phyloP scores from a whole-genome alignment of 2,113 vertebrate species.

The Daphoenositta chrysoptera region DNA sequence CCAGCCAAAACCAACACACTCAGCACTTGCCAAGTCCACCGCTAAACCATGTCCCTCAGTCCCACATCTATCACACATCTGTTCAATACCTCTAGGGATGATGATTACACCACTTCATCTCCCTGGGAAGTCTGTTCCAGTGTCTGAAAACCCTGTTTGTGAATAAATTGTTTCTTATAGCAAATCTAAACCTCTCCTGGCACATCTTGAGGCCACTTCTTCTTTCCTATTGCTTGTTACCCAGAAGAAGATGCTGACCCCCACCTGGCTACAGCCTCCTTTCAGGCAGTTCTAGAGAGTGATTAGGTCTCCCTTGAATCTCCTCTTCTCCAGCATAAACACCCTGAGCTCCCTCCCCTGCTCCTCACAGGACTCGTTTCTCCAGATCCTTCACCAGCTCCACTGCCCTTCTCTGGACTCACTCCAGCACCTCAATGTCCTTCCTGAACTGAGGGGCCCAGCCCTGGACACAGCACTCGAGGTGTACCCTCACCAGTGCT shows the following conservation, averaged over 20 bases:
- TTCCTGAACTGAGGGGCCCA: background rate
- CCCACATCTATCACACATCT: background rate
- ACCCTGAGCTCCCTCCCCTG: background rate
- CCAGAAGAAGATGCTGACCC: fast-evolving
- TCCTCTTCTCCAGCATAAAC: background rate
- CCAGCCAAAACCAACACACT: background rate
- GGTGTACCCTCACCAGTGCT: no score
- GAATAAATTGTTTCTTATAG: background rate
- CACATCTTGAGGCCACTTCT: background rate
- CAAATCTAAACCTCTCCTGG: background rate
- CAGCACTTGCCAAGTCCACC: background rate
- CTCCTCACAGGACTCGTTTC: background rate
- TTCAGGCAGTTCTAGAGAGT: fast-evolving
- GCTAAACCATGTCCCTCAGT: background rate
- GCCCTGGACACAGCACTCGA: fast-evolving
- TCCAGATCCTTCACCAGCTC: background rate
- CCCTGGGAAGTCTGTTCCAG: background rate
- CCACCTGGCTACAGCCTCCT: background rate
- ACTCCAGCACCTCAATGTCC: background rate
- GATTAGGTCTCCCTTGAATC: background rate
- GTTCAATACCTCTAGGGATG: background rate
- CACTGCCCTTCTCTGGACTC: fast-evolving
- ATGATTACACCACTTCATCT: background rate
- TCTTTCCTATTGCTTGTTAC: background rate
- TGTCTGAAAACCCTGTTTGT: background rate